Evolutionary conservation across 2,113 vertebrate genomes (phyloP), one percentile per base, ranked within the genome.

Genomic region (Mesoclemmys tuberculata): DNA sequence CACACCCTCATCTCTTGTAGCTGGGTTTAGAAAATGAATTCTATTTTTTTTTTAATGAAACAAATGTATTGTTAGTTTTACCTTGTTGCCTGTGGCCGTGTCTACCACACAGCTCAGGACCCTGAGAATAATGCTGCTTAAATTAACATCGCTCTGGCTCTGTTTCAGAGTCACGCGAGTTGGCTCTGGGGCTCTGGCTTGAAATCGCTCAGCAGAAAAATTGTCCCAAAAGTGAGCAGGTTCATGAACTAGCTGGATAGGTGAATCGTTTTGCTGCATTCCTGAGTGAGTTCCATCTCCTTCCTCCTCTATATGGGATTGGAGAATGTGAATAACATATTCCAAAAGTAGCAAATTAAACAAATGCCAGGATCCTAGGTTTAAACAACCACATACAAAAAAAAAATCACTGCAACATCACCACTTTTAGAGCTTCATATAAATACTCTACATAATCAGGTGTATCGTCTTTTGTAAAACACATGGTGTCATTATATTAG

Each of bases 331-430:
- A 96, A 93, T 96, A 75, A 97, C 96, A 51, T 98, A 98, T 88
- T 98, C 98, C 89, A 97, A 44, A 79, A 98, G 98, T 13, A 98
- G 96, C 95, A 98, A 88, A 44, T 97, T 97, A 85, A 98, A 90
- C 90, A 98, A 95, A 93, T 98, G 98, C 98, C 98, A 98, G 95
- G 96, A 97, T 38, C 98, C 98, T 98, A 82, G 49, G 38, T 94
- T 96, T 82, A 93, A 97, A 96, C 44, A 94, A 94, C 93, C 90
- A 82, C 35, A 92, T 2, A 58, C 29, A 61, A 49, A 27, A n/a
- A 27, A 10, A 48, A 90, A 35, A 24, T 29, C 74, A 89, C 80
- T 77, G 79, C 55, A 91, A 38, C 56, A 14, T 64, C 12, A 83
- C 89, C 14, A 55, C 55, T 55, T 85, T 51, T 84, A 61, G 18